Evolutionary conservation across 2,113 vertebrate genomes (phyloP).

Genomic region (Podilymbus podiceps): DNA sequence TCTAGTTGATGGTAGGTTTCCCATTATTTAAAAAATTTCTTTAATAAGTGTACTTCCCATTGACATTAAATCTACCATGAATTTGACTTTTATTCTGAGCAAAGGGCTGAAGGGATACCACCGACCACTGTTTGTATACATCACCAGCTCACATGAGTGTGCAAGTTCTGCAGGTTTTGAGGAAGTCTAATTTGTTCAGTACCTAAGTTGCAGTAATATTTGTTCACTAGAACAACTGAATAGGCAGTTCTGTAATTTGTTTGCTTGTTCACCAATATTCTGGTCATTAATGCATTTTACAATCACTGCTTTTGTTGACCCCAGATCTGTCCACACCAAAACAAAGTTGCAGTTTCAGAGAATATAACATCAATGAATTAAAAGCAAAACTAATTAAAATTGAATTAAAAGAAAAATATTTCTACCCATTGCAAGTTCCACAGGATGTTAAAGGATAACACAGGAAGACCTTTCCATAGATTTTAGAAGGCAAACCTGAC

Average conservation of each 20-base stretch:
- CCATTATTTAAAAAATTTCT: background rate
- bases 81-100: background rate
- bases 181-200: background rate
- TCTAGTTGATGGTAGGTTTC: background rate
- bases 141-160: background rate
- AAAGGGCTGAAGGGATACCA: background rate
- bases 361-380: background rate
- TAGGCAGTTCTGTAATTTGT: background rate
- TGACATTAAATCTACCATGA: background rate
- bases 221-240: background rate
- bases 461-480: background rate
- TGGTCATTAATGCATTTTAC: background rate
- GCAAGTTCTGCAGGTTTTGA: background rate
- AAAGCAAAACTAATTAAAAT: background rate
- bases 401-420: background rate
- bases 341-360: background rate
- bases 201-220: background rate
- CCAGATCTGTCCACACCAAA: background rate
- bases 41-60: background rate
- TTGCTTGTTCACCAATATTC: background rate
- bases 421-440: background rate
- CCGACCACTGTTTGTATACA: background rate
- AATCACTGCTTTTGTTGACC: background rate
- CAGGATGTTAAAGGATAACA: background rate
- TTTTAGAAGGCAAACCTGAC: rapidly evolving